phyloP scores from a whole-genome alignment of 1,140 invertebrate genomes.

The Neotoxoptera formosana region DNA sequence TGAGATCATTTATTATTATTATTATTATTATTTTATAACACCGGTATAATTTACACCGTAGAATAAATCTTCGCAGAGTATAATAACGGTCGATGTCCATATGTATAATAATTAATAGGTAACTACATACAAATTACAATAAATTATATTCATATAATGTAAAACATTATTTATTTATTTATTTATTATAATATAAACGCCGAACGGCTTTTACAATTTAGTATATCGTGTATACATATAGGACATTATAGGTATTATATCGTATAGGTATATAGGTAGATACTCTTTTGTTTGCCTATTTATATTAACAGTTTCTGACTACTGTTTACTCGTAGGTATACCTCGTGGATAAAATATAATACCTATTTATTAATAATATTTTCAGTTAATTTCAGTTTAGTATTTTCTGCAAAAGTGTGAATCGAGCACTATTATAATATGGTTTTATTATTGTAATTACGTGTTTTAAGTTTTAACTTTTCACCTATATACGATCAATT shows the following conservation, averaged over 20 bases:
- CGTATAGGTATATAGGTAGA: background rate
- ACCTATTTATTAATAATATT: background rate
- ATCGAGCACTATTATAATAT: background rate
- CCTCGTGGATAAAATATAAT: background rate
- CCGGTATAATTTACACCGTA: background rate
- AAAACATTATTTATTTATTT: no score
- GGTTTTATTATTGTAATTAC: background rate
- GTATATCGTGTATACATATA: no score
- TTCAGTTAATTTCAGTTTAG: background rate
- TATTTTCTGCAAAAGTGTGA: background rate
- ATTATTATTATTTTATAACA: constrained; percentile 9
- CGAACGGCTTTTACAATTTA: no score
- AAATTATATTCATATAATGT: background rate
- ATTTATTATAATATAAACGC: no score
- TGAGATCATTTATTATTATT: background rate
- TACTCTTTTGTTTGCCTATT: background rate
- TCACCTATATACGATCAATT: background rate
- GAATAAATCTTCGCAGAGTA: background rate
- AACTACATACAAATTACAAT: background rate
- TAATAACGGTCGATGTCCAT: background rate
- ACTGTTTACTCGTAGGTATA: background rate
- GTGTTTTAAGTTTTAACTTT: background rate
- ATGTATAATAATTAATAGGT: background rate
- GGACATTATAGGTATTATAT: no score
- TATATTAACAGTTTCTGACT: background rate